These are phyloP conservation scores for Agrilus planipennis DNA, from an alignment of 1,140 invertebrate species.

Conservation along the genomic window DNA sequence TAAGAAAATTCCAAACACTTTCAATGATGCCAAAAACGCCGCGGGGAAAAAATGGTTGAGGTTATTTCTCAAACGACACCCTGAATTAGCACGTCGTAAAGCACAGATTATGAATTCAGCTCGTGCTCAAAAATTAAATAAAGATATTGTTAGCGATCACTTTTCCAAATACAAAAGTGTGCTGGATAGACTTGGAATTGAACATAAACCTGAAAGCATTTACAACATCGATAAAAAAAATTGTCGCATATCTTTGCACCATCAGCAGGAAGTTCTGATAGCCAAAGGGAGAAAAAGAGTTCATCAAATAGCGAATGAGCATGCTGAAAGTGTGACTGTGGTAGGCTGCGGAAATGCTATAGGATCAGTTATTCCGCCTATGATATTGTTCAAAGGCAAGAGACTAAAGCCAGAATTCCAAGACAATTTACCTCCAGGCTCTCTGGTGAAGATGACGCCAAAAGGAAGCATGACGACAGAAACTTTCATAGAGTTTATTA, in stretches of 20 bases:
- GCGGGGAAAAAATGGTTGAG: slow-evolving; percentile 6
- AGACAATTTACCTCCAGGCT: slow-evolving; percentile 2
- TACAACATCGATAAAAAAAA: slow-evolving; percentile 5
- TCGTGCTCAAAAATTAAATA: slow-evolving; percentile 33
- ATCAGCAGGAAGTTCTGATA: slow-evolving; percentile 27
- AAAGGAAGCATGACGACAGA: slow-evolving; percentile 1
- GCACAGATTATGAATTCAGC: slow-evolving; percentile 29
- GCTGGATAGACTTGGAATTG: slow-evolving; percentile 23
- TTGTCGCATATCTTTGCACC: slow-evolving; percentile 25
- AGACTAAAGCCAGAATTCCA: slow-evolving; percentile 5
- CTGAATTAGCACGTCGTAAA: slow-evolving; percentile 18
- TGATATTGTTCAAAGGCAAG: slow-evolving; percentile 8
- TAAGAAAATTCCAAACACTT: slow-evolving; percentile 4
- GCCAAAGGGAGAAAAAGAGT: slow-evolving; percentile 30
- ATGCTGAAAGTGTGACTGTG: slow-evolving; percentile 9
- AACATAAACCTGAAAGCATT: slow-evolving; percentile 17
- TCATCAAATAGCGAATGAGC: slow-evolving; percentile 23
- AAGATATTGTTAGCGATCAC: slow-evolving; percentile 25
- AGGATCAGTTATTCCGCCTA: slow-evolving; percentile 2
- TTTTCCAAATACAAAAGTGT: slow-evolving; percentile 25
- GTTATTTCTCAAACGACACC: slow-evolving; percentile 9
- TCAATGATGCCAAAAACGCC: background rate
- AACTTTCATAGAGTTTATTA: slow-evolving; percentile 1
- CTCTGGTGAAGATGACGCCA: slow-evolving; percentile 1
- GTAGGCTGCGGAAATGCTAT: slow-evolving; percentile 7